Conservation (phyloP, 2,797 vertebrate species). For the Lophotriccus pileatus region DNA sequence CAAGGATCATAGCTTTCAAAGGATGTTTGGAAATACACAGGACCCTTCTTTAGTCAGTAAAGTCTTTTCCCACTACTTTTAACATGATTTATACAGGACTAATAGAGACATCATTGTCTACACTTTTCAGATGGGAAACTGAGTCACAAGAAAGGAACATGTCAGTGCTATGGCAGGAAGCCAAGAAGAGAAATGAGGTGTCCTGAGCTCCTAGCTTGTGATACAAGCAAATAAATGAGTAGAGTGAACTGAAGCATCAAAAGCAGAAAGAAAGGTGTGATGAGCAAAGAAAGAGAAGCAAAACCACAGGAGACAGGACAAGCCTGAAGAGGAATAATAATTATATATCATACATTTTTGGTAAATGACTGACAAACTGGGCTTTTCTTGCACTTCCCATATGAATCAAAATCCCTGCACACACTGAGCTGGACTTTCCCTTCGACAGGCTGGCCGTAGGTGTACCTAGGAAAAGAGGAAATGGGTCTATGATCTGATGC, state of each 20-base stretch:
- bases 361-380: slow-evolving; percentile 63
- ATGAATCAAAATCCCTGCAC: slow-evolving; percentile 63
- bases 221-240: not conserved
- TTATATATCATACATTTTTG: slow-evolving; percentile 40
- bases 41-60: not conserved
- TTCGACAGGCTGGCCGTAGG: slow-evolving; percentile 66
- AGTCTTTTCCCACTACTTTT: not conserved
- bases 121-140: not conserved
- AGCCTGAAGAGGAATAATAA: not conserved
- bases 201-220: not conserved
- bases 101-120: not conserved
- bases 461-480: slow-evolving; percentile 57
- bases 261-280: not conserved
- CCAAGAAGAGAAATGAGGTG: not conserved
- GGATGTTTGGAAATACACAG: not conserved
- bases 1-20: not conserved
- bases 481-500: not conserved
- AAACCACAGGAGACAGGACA: not conserved
- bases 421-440: slow-evolving; percentile 60
- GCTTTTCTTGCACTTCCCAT: slow-evolving; percentile 46
- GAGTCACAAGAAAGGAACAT: not conserved
- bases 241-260: not conserved
- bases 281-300: not conserved
- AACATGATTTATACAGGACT: not conserved
- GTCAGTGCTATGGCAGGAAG: not conserved